phyloP scores from a whole-genome alignment of 2,888 invertebrate genomes.

The Glaucopsyche alexis region DNA sequence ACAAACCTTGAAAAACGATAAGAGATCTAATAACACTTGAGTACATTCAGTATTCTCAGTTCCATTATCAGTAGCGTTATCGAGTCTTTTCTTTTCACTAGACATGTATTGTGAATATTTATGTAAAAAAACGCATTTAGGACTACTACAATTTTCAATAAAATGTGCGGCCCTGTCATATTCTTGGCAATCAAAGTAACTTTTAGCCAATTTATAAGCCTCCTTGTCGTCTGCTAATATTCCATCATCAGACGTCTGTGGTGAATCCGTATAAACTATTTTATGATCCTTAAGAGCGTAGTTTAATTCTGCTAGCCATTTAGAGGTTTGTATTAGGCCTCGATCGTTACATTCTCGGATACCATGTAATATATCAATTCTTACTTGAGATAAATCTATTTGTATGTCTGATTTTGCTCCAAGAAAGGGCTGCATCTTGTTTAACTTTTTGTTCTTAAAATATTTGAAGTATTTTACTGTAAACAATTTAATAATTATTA shows the following conservation, averaged over 20 bases:
- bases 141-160: slow-evolving; percentile 83
- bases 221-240: slow-evolving; percentile 83
- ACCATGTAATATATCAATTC: slow-evolving; percentile 64
- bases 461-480: neutral
- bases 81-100: slow-evolving; percentile 93
- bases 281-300: slow-evolving; percentile 86
- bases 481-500: neutral
- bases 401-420: slow-evolving; percentile 64
- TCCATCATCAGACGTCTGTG: slow-evolving; percentile 53
- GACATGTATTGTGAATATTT: slow-evolving; percentile 93
- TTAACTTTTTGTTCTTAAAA: neutral
- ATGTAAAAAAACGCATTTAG: slow-evolving; percentile 89
- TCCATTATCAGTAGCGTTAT: slow-evolving; percentile 80
- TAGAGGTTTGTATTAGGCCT: slow-evolving; percentile 88
- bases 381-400: slow-evolving; percentile 69
- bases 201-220: slow-evolving; percentile 88
- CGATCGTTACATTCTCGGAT: slow-evolving; percentile 87
- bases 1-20: slow-evolving; percentile 69
- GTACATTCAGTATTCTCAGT: slow-evolving; percentile 66
- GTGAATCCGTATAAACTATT: slow-evolving; percentile 73
- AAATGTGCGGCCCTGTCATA: slow-evolving; percentile 93
- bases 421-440: slow-evolving; percentile 57
- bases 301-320: slow-evolving; percentile 94
- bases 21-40: slow-evolving; percentile 66
- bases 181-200: slow-evolving; percentile 94